These are phyloP conservation scores for Epirrita christyi DNA, from an alignment of 2,888 invertebrate species.

Conservation along the genomic window DNA sequence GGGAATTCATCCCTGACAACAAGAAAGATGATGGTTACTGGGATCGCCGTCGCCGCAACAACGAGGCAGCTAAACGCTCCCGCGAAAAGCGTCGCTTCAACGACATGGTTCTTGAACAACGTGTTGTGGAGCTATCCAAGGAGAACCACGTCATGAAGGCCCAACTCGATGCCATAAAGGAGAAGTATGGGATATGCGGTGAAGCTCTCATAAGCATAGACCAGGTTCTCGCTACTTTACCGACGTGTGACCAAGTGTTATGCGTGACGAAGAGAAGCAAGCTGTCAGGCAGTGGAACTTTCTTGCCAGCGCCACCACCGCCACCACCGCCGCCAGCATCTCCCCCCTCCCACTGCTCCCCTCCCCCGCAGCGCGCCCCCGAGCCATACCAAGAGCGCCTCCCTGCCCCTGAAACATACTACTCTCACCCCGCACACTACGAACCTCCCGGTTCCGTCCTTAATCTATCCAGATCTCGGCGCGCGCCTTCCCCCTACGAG, in stretches of 20 bases:
- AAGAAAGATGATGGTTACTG: constrained; percentile 99
- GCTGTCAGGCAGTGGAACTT: constrained; percentile 73
- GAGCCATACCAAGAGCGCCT: constrained; percentile 78
- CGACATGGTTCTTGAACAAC: constrained; percentile 97
- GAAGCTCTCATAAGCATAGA: constrained; percentile 94
- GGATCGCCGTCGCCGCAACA: constrained; percentile 97
- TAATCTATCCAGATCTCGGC: constrained; percentile 88
- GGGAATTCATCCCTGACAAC: constrained; percentile 98
- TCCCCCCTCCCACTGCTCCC: constrained; percentile 78
- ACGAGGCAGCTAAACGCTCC: constrained; percentile 98
- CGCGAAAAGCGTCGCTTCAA: constrained; percentile 98
- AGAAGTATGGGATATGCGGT: constrained; percentile 95
- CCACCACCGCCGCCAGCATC: constrained; percentile 82
- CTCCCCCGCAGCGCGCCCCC: constrained; percentile 83
- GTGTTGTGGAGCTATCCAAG: constrained; percentile 96
- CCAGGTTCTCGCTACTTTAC: constrained; percentile 94
- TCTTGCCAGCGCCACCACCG: constrained; percentile 78
- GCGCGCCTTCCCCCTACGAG: constrained; percentile 91
- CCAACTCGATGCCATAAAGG: constrained; percentile 96
- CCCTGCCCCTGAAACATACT: constrained; percentile 77
- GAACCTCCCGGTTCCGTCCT: constrained; percentile 88
- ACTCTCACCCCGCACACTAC: constrained; percentile 83
- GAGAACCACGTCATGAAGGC: constrained; percentile 97
- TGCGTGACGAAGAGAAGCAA: constrained; percentile 91
- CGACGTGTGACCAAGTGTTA: constrained; percentile 93